Evolutionary conservation across 2,797 vertebrate species (phyloP), one percentile per base, ranked within the genome.

Genomic region (Bradypodion pumilum): DNA sequence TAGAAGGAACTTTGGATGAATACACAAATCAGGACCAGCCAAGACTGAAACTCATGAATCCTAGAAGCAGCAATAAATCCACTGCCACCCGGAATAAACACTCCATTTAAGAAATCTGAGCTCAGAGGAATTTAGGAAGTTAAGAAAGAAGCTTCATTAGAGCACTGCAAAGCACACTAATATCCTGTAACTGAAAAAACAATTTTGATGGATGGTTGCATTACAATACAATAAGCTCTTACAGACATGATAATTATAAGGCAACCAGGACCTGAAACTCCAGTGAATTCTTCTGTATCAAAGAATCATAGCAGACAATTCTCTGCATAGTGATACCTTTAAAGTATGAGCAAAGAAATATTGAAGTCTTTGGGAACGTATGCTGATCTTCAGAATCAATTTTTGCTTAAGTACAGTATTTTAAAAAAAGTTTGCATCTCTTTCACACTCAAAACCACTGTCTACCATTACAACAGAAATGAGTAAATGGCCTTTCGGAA

Each of bases 1-100:
- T 46, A 76, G 21, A 59, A 84, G 27, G 65, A 86, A 86, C 74
- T 86, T 82, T 73, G 65, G 60, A 85, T 49, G 44, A 91, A 49
- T 15, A 86, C 59, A 89, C 68, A 86, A 81, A 88, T 19, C 69
- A 82, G 35, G 40, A 32, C 59, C 80, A 82, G 59, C 79, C 15
- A 0, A 78, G 60, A 85, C 44, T 69, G n/a, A 86, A 65, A 73
- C 35, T 84, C 81, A 37, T 89, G 82, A 88, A 83, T 69, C 63
- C 49, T 52, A 78, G 59, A 85, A 84, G 70, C 44, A 68, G 87
- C 46, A 89, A 81, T 80, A 89, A 68, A 90, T 83, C 70, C 69
- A 89, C 76, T 84, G 81, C 76, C 76, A 90, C 29, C 69, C 86
- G 81, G 77, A 88, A 83, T 80, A 84, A 87, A 90, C 87, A 65